These are phyloP conservation scores for Orthonevra nobilis DNA, from an alignment of 2,888 invertebrate species.

Conservation along the genomic window DNA sequence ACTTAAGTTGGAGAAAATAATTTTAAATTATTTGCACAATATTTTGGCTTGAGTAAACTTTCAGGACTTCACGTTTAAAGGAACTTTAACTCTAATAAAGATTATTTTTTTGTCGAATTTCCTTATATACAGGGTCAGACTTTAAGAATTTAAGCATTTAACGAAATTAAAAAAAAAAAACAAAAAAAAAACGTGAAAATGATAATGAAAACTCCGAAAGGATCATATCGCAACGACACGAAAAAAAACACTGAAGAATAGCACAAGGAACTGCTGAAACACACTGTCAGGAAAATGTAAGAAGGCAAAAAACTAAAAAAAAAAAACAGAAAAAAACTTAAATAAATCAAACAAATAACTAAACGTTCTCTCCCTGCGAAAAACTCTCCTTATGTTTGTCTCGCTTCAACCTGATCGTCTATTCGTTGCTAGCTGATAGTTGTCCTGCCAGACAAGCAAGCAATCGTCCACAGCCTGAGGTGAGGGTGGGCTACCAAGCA, in stretches of 20 bases:
- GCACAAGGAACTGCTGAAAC: constrained; percentile 46
- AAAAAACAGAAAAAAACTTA: too few species aligned
- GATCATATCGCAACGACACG: constrained; percentile 68
- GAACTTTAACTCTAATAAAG: constrained; percentile 54
- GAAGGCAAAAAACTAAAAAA: too few species aligned
- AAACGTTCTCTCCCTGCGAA: constrained; percentile 57
- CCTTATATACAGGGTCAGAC: constrained; percentile 19
- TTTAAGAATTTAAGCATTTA: too few species aligned
- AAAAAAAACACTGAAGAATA: constrained; percentile 66
- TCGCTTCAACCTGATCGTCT: constrained; percentile 57
- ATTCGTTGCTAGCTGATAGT: constrained; percentile 28
- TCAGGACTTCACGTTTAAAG: constrained; percentile 51
- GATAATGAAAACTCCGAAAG: constrained; percentile 64
- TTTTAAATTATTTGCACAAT: constrained; percentile 41
- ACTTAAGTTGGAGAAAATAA: neutral
- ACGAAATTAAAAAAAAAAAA: too few species aligned
- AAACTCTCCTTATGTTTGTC: constrained; percentile 43
- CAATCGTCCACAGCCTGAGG: constrained; percentile 36
- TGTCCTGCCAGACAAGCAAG: constrained; percentile 37
- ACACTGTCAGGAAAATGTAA: constrained; percentile 53
- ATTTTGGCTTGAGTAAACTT: constrained; percentile 43
- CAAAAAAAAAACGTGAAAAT: constrained; percentile 58
- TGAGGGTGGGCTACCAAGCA: constrained; percentile 54
- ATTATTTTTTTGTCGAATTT: constrained; percentile 7
- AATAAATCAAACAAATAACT: constrained; percentile 66